Percentiles rank a stretch among this genome's conserved stretches.
These are phyloP conservation scores for Drosophila orosa DNA, from an alignment of 1,140 invertebrate genomes.

Conservation along the genomic window DNA sequence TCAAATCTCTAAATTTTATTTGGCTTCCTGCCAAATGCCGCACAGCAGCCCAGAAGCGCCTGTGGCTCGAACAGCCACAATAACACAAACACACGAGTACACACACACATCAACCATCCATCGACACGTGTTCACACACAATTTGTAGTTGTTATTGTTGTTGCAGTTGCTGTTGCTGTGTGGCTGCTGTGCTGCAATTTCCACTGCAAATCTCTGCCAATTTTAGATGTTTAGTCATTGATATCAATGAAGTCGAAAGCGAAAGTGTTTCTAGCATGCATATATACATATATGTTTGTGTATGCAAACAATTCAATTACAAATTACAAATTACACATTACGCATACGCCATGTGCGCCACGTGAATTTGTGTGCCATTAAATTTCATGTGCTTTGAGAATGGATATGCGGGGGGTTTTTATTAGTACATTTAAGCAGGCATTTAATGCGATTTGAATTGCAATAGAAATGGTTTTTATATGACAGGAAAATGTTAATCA, in stretches of 20 bases:
- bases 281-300: background rate
- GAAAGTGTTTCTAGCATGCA: slow-evolving; percentile 64
- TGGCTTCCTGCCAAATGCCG: slow-evolving; percentile 76
- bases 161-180: slow-evolving; percentile 18
- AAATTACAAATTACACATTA: slow-evolving; percentile 58
- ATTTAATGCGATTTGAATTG: slow-evolving; percentile 8
- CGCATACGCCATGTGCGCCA: slow-evolving; percentile 57
- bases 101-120: background rate
- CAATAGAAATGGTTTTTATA: background rate
- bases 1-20: slow-evolving; percentile 80
- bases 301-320: slow-evolving; percentile 65
- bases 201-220: slow-evolving; percentile 56
- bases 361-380: slow-evolving; percentile 42
- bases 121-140: slow-evolving; percentile 47
- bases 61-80: slow-evolving; percentile 45
- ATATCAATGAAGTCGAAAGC: slow-evolving; percentile 80
- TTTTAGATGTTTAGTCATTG: slow-evolving; percentile 79
- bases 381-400: slow-evolving; percentile 34
- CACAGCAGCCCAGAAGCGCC: slow-evolving; percentile 47
- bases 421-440: slow-evolving; percentile 22
- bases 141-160: slow-evolving; percentile 59
- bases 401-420: slow-evolving; percentile 32
- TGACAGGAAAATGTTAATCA: background rate
- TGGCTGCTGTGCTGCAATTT: slow-evolving; percentile 25
- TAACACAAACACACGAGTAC: slow-evolving; percentile 22